These are phyloP conservation scores for Hemiscyllium ocellatum DNA, from an alignment of 2,113 vertebrate genomes.

Conservation along the genomic window DNA sequence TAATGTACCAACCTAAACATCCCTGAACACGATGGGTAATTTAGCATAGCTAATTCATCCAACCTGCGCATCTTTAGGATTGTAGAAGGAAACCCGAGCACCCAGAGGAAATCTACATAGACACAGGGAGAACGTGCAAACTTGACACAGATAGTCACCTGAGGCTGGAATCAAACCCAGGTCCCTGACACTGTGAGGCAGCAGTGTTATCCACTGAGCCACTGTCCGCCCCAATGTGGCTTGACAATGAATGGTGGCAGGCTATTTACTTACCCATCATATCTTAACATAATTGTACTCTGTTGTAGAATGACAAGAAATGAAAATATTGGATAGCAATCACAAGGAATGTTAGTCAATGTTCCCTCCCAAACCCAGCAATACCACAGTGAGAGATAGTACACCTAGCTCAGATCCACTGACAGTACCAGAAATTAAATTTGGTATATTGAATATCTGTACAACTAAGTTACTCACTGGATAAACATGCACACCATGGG, in stretches of 20 bases:
- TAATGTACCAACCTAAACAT: no score
- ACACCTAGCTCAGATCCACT: not conserved
- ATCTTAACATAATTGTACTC: not conserved
- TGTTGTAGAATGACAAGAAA: not conserved
- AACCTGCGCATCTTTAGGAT: no score
- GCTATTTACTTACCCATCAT: not conserved
- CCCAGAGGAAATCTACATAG: no score
- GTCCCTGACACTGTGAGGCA: no score
- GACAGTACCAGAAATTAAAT: constrained; percentile 22
- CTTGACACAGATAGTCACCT: no score
- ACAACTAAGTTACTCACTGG: not conserved
- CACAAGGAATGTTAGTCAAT: not conserved
- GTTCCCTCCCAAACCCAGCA: not conserved
- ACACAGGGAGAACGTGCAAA: no score
- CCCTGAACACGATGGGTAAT: no score
- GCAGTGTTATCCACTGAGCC: no score
- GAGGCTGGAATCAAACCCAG: no score
- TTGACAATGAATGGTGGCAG: not conserved
- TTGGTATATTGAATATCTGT: not conserved
- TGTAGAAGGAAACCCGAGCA: no score
- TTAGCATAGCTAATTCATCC: no score
- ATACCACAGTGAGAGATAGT: not conserved
- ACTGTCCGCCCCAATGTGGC: not conserved
- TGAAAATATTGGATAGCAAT: not conserved
- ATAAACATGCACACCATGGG: not conserved